Conservation (phyloP, 2,888 invertebrate genomes). For the Aethes cnicana region DNA sequence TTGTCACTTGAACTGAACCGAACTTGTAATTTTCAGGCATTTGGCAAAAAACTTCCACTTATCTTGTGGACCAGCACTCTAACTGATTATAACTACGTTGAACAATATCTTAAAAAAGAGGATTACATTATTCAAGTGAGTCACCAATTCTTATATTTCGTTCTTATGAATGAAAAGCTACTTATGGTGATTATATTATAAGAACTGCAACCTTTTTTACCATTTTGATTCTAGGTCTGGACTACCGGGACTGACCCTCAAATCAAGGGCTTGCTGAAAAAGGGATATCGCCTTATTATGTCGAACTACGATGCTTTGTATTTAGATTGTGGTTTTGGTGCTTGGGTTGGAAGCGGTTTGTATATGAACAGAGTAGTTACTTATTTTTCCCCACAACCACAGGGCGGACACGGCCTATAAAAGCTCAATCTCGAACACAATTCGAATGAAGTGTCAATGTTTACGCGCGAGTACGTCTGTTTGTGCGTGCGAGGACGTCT, state of each 20-base stretch:
- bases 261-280: slow-evolving; percentile 85
- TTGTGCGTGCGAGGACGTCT: no score
- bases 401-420: no score
- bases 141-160: slow-evolving; percentile 21
- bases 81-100: slow-evolving; percentile 85
- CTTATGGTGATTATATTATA: slow-evolving; percentile 2
- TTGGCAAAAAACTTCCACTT: slow-evolving; percentile 82
- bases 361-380: slow-evolving; percentile 1
- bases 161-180: background rate
- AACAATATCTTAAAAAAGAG: slow-evolving; percentile 85
- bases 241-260: slow-evolving; percentile 85
- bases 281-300: slow-evolving; percentile 89
- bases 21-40: slow-evolving; percentile 65
- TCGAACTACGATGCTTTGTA: slow-evolving; percentile 94
- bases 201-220: background rate
- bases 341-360: slow-evolving; percentile 88
- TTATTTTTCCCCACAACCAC: no score
- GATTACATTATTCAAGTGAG: slow-evolving; percentile 90
- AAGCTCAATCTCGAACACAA: no score
- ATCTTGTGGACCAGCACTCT: slow-evolving; percentile 92
- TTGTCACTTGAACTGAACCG: no score
- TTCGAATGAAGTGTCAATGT: no score
- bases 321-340: slow-evolving; percentile 92
- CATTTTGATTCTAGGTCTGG: slow-evolving; percentile 82
- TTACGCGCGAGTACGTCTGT: no score